These are phyloP conservation scores for Tetranychus truncatus DNA, from an alignment of 2,888 invertebrate species.

Conservation along the genomic window DNA sequence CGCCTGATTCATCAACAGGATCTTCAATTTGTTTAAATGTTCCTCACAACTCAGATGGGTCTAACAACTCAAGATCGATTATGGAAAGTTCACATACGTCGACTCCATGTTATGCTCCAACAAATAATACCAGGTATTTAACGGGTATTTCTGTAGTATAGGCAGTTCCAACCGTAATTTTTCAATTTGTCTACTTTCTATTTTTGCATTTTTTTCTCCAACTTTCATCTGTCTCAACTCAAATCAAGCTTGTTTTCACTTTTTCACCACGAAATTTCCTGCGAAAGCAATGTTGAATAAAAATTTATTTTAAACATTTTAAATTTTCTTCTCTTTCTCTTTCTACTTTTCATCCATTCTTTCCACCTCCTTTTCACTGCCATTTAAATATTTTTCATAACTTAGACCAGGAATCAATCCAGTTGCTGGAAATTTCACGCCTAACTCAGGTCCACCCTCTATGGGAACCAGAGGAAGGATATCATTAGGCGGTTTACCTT, in stretches of 20 bases:
- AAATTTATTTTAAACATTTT: not conserved
- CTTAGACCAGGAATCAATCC: not conserved
- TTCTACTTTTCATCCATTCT: not conserved
- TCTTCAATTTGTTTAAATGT: constrained; percentile 7
- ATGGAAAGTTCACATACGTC: not conserved
- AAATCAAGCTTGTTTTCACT: not conserved
- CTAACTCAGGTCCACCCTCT: not conserved
- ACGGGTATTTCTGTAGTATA: not conserved
- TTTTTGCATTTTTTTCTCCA: not conserved
- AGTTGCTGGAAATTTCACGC: not conserved
- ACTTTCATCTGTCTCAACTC: not conserved
- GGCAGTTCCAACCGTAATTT: not conserved
- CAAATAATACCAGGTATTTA: constrained; percentile 11
- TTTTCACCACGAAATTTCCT: not conserved
- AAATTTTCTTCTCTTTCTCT: not conserved
- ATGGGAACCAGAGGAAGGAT: not conserved
- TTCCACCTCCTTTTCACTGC: not conserved
- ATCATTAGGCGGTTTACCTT: not conserved
- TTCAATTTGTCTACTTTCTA: not conserved
- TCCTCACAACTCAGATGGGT: not conserved
- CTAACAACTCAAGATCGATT: not conserved
- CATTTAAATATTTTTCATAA: not conserved
- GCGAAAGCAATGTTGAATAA: constrained; percentile 1
- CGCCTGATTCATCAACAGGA: constrained; percentile 17
- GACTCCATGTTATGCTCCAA: not conserved